phyloP scores from a whole-genome alignment of 1,140 invertebrate genomes.

The Archegozetes longisetosus region DNA sequence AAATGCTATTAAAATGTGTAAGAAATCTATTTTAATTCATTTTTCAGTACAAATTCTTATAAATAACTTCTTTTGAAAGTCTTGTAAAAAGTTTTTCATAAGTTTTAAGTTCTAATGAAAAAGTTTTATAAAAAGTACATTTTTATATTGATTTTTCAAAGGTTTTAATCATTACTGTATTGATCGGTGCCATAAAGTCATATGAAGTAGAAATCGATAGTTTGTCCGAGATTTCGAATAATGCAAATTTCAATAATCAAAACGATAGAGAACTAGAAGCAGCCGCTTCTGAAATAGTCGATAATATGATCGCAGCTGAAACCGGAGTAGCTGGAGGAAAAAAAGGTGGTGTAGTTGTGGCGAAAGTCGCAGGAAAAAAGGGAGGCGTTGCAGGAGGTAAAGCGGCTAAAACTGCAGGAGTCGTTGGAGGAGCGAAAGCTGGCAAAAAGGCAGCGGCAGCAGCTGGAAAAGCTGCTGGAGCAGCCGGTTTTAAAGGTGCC shows the following conservation, averaged over 20 bases:
- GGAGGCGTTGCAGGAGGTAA: not conserved
- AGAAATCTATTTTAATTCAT: not conserved
- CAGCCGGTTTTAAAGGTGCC: slow-evolving; percentile 4
- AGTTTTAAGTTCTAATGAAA: not conserved
- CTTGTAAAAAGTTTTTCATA: not conserved
- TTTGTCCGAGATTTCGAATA: not conserved
- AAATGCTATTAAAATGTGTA: not conserved
- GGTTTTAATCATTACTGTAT: too few relatives aligned
- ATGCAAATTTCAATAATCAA: not conserved
- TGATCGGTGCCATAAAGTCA: too few relatives aligned
- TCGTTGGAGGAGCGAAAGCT: slow-evolving; percentile 2
- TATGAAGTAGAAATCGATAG: too few relatives aligned
- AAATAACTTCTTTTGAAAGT: not conserved
- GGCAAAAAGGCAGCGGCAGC: not conserved
- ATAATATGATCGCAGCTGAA: not conserved
- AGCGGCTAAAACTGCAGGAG: not conserved
- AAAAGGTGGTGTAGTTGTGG: not conserved
- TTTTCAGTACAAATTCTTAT: not conserved
- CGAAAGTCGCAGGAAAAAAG: not conserved
- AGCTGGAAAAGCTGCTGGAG: slow-evolving; percentile 9
- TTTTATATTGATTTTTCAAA: not conserved
- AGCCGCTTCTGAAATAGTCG: not conserved
- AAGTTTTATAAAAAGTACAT: not conserved
- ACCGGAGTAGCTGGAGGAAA: not conserved
- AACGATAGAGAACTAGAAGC: not conserved